Percentiles rank a stretch among this genome's conserved stretches.
These are phyloP conservation scores for Elanoides forficatus DNA, from an alignment of 2,113 vertebrate genomes.

Conservation along the genomic window DNA sequence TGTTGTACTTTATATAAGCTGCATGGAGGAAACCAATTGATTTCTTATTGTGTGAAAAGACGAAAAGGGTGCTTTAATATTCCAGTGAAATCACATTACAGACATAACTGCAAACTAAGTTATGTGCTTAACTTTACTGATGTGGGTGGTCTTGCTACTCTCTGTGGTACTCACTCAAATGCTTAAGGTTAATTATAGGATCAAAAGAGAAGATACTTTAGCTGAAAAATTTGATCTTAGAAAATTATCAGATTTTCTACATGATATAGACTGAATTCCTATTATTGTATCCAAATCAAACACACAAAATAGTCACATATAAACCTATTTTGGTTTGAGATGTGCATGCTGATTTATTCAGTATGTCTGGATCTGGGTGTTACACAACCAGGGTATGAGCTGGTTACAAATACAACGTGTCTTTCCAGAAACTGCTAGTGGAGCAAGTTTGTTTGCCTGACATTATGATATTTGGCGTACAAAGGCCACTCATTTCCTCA, in stretches of 20 bases:
- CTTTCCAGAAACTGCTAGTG: background rate
- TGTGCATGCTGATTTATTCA: background rate
- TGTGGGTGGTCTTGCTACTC: background rate
- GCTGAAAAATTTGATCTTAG: background rate
- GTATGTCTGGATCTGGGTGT: background rate
- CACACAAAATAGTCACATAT: background rate
- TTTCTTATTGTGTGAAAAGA: background rate
- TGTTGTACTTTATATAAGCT: background rate
- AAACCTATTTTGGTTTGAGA: background rate
- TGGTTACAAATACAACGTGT: background rate
- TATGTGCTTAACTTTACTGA: background rate
- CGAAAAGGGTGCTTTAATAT: background rate
- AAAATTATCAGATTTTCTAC: background rate
- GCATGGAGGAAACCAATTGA: background rate
- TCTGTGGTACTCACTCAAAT: background rate
- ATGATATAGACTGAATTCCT: background rate
- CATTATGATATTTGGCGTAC: background rate
- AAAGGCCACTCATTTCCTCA: background rate
- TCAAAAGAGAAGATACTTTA: background rate
- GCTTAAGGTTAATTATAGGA: background rate
- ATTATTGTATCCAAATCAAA: background rate
- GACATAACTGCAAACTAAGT: background rate
- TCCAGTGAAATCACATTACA: background rate
- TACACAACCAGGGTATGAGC: background rate
- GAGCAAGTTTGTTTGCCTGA: background rate